Base-by-base conservation (phyloP, 2,797 vertebrate genomes). In the Gephyroberyx darwinii region DNA sequence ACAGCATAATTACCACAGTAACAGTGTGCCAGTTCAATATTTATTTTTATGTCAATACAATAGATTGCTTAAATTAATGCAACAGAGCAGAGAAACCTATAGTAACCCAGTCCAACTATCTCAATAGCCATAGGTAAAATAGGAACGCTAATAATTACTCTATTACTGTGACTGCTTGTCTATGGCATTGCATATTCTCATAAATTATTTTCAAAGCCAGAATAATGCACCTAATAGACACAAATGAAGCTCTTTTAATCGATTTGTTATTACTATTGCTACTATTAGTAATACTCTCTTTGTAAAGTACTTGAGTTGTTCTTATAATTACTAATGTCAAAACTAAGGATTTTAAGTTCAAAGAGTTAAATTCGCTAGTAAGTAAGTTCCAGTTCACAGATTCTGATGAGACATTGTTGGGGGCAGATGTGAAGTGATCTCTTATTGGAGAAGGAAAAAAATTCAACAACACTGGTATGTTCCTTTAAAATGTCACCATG, bases 401-500 rank as follows among this genome's bases (percentile, higher is more conserved):
- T 16, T 50, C 47, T 63, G 60, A 19, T 14, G n/a, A 7, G 3
- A 57, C 19, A 48, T 69, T 56, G 67, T 4, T 60, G 12, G 5
- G 47, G 4, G 33, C 9, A 74, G 51, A 57, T 72, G 19, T 67
- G 10, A 59, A 12, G 30, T 47, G 58, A 62, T 71, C 17, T 59
- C 22, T 16, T 20, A 33, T 54, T 66, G 59, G 74, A 74, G 63
- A 73, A 74, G 63, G 43, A 68, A 74, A 84, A 84, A 30, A 69
- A 69, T 81, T 86, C 78, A 68, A 66, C 79, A 86, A 79, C 81
- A 90, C 84, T 88, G 84, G 81, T 87, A 68, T 74, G 37, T 83
- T 83, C 77, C 65, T 76, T 68, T 71, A 80, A 51, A 87, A 90
- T 93, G 91, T 90, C 78, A 78, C 60, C 85, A 87, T 91, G 83